phyloP scores from a whole-genome alignment of 2,797 vertebrate species.

The Anguilla marmorata region DNA sequence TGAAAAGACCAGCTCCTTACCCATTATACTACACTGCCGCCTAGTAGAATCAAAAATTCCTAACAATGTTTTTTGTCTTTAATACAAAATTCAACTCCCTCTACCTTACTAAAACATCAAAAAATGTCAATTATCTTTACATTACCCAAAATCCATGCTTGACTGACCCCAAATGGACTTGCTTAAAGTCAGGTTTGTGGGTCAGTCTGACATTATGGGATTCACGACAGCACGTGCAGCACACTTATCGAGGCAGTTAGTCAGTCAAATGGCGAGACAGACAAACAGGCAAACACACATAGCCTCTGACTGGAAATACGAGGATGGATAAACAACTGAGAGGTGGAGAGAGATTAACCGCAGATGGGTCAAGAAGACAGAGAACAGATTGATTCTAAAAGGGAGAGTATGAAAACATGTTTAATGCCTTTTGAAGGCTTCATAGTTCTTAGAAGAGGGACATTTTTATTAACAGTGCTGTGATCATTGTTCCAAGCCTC shows the following conservation, averaged over 20 bases:
- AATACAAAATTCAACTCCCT: not conserved
- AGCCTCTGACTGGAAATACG: constrained; percentile 14
- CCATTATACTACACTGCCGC: too few species aligned
- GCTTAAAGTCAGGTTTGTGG: not conserved
- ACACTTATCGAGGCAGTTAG: not conserved
- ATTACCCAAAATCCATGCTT: not conserved
- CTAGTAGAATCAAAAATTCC: not conserved
- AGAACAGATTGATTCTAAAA: not conserved
- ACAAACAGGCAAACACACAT: constrained; percentile 25
- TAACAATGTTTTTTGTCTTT: not conserved
- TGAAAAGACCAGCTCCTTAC: too few species aligned
- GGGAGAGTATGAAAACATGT: not conserved
- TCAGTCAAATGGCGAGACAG: constrained; percentile 42
- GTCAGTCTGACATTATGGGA: not conserved
- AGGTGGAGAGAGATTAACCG: not conserved
- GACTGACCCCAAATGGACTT: constrained; percentile 2
- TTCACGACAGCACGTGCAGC: not conserved
- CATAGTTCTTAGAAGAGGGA: not conserved
- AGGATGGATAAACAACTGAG: constrained; percentile 30
- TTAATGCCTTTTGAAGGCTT: constrained; percentile 8
- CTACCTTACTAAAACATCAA: not conserved
- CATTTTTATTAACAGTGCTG: not conserved
- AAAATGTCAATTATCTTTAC: not conserved
- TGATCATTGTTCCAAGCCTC: not conserved
- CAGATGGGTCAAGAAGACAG: not conserved